Evolutionary conservation across 2,888 invertebrate species (phyloP), one percentile per base, ranked within the genome.

Genomic region (Linnaemya tessellans): DNA sequence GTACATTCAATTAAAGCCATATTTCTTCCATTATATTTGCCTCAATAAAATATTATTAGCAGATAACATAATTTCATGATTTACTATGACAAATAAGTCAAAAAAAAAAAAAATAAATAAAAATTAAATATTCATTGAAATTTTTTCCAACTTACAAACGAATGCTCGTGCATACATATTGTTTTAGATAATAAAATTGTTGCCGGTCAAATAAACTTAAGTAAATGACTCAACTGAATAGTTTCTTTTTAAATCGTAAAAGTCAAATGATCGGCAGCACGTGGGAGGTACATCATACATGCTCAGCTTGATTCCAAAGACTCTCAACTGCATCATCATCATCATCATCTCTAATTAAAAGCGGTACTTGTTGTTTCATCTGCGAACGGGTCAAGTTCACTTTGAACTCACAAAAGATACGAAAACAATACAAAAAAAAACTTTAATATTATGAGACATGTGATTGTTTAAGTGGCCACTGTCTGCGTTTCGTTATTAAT

Each of bases 331-430:
- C 46, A 22, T 22, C 22, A 35, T 25, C 18, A 67, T n/a, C 18
- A 11, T 1, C 46, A 22, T 22, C 22, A 35, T 38, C 0, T 49
- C 46, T 13, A 67, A 49, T 77, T 68, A 41, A 68, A 62, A n/a
- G 25, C 68, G 68, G 60, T 41, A 22, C n/a, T 18, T 35, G 8
- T 38, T 41, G 41, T 71, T 64, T 71, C 20, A 70, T 67, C 22
- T 46, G 0, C 22, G 64, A 49, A 9, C 22, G 49, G 64, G 73
- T 73, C 80, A 73, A 80, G 80, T 73, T 80, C 65, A 73, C 15
- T 46, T 25, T 65, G 35, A 38, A 18, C 22, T 49, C 8, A 11
- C 7, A 15, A 13, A 15, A 51, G 51, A 20, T 7, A 51, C 5
- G 8, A 25, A 18, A 15, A 65, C 25, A 7, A 41, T 30, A 58